Percentiles rank a stretch among this genome's conserved stretches.
These are phyloP conservation scores for Lateolabrax maculatus DNA, from an alignment of 2,797 vertebrate genomes.

Conservation along the genomic window DNA sequence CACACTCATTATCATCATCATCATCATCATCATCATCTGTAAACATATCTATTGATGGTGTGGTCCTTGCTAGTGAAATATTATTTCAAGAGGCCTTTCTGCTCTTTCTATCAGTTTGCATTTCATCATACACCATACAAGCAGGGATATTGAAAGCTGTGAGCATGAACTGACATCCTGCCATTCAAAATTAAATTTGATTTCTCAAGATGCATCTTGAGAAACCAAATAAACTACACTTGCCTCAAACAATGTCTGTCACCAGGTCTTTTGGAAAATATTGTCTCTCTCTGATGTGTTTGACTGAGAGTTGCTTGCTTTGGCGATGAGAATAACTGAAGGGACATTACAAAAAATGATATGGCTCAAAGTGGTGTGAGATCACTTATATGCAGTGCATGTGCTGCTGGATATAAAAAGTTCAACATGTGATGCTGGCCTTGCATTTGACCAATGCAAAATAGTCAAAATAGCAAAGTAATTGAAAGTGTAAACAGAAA, in stretches of 20 bases:
- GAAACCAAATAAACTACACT: conserved; percentile 48
- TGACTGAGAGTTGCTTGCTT: conserved; percentile 12
- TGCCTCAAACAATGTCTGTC: conserved; percentile 55
- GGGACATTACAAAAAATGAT: conserved; percentile 24
- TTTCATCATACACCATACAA: conserved; percentile 69
- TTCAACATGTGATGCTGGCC: background rate
- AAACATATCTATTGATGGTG: too few relatives aligned
- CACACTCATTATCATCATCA: too few relatives aligned
- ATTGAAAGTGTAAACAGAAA: background rate
- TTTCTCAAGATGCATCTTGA: conserved; percentile 54
- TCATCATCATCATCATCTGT: too few relatives aligned
- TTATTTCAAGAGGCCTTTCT: conserved; percentile 31
- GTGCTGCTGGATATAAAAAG: background rate
- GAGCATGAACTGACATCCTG: conserved; percentile 63
- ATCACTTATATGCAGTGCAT: background rate
- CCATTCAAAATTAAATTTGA: conserved; percentile 66
- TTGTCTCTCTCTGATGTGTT: conserved; percentile 34
- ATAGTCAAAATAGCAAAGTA: background rate
- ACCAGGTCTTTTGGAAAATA: conserved; percentile 16
- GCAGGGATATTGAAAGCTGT: conserved; percentile 48
- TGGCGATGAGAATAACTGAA: conserved; percentile 13
- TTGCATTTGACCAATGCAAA: background rate
- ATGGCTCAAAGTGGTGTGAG: conserved; percentile 6
- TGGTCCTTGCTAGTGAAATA: too few relatives aligned
- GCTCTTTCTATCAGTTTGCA: conserved; percentile 65